A percentile compares a stretch with the other conserved stretches of the same genome.
phyloP scores from a whole-genome alignment of 2,113 vertebrate genomes.

The Marmota flaviventris region DNA sequence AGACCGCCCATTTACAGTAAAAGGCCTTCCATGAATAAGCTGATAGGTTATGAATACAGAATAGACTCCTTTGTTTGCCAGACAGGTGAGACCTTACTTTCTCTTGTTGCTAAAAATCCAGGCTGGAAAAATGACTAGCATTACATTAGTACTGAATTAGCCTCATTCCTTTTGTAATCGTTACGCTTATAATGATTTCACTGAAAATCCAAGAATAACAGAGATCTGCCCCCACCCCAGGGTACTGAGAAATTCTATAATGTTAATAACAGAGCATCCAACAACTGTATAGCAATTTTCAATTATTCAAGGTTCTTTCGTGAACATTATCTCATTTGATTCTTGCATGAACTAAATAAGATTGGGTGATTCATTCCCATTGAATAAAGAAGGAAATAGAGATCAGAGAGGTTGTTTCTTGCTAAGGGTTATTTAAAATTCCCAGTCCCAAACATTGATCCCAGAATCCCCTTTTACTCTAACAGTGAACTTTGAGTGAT shows the following conservation, averaged over 20 bases:
- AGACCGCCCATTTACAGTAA: constrained; percentile 46
- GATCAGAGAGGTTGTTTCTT: constrained; percentile 14
- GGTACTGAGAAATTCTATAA: constrained; percentile 60
- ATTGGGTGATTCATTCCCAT: neutral
- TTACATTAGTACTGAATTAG: constrained; percentile 66
- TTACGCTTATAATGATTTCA: constrained; percentile 67
- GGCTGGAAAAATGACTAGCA: constrained; percentile 64
- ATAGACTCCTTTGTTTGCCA: constrained; percentile 72
- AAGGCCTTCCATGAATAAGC: constrained; percentile 32
- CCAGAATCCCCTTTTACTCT: neutral
- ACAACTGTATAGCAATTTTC: neutral
- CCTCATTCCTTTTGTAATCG: constrained; percentile 62
- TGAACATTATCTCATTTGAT: neutral
- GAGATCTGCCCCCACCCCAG: neutral
- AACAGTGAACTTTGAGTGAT: neutral
- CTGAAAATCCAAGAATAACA: constrained; percentile 75
- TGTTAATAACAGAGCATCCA: constrained; percentile 44
- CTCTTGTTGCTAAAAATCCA: constrained; percentile 55
- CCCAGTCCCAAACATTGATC: neutral
- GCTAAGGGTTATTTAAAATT: constrained; percentile 42
- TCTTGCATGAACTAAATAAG: neutral
- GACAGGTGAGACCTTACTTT: constrained; percentile 64
- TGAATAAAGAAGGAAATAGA: neutral
- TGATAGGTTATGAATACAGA: constrained; percentile 54
- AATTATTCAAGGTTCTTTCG: constrained; percentile 47